Percentiles rank a stretch among this genome's conserved stretches.
Evolutionary conservation across 2,113 vertebrate genomes (phyloP).

Genomic region (Epinephelus cyanopodus): DNA sequence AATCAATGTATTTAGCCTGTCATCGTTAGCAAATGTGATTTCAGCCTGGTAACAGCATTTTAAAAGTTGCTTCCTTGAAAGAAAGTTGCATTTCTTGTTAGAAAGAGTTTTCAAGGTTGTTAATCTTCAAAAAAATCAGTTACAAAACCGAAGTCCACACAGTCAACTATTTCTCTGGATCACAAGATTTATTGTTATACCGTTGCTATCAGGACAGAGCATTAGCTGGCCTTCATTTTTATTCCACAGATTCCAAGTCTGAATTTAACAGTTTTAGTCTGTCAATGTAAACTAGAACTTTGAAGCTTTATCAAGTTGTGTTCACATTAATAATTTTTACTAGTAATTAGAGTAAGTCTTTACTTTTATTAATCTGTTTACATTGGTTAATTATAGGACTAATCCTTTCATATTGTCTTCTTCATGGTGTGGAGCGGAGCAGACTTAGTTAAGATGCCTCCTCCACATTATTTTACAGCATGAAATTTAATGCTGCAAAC

Average conservation of each 20-base stretch:
- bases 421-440: background rate
- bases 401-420: background rate
- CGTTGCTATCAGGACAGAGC: background rate
- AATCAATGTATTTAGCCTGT: background rate
- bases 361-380: constrained; percentile 5
- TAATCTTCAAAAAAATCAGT: background rate
- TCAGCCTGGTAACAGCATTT: background rate
- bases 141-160: background rate
- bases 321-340: background rate
- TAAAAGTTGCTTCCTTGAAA: background rate
- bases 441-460: background rate
- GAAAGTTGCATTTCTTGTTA: background rate
- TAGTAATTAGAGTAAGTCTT: background rate
- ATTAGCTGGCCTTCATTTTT: background rate
- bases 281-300: background rate
- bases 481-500: background rate
- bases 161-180: background rate
- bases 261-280: no score
- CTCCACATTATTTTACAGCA: background rate
- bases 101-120: background rate
- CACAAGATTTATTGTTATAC: background rate
- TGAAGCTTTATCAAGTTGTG: background rate
- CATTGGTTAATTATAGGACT: background rate
- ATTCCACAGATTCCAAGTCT: background rate
- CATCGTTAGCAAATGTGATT: background rate